Evolutionary conservation across 2,888 invertebrate species (phyloP), one percentile per base, ranked within the genome.

Genomic region (Nomada fabriciana): DNA sequence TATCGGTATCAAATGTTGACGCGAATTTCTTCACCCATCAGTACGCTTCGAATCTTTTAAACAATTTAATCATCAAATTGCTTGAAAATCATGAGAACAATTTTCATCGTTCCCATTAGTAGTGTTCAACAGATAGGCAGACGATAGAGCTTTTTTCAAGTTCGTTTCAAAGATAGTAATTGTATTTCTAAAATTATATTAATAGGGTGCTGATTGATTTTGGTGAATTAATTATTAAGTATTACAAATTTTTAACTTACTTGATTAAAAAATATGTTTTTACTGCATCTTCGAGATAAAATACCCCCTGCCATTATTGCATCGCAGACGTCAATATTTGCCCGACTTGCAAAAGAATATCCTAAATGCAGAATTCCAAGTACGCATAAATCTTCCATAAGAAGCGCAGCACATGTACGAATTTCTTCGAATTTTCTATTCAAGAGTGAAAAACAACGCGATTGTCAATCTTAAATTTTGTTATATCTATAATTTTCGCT

Each of bases 181-280:
- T 36, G 5, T 36, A 36, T 7, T 36, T 7, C 0, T 36, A 36
- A 36, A 36, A 7, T 36, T 36, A 7, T 36, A 36, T 36, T 29
- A 36, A 36, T 36, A 36, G 36, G 36, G 7, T 7, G 7, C 36
- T 7, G 36, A 36, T 36, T 7, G 29, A 5, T 29, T 29, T 3
- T 29, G 0, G 29, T 29, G 36, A 36, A 36, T 36, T 7, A 7
- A 36, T 7, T 36, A 36, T 36, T 7, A 36, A 36, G 36, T 7
- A 36, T 36, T 36, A 36, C 7, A 80, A 80, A 72, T 70, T 59
- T 18, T 50, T 50, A 11, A 42, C n/a, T 61, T n/a, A 9, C 9
- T 67, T n/a, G 15, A 15, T 9, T 0, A 7, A 53, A 53, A 53
- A 67, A 53, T 67, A 52, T 36, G 2, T 29, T 10, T 52, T n/a